Conservation (phyloP, 2,888 invertebrate genomes). For the Hypselothyrea guttata region DNA sequence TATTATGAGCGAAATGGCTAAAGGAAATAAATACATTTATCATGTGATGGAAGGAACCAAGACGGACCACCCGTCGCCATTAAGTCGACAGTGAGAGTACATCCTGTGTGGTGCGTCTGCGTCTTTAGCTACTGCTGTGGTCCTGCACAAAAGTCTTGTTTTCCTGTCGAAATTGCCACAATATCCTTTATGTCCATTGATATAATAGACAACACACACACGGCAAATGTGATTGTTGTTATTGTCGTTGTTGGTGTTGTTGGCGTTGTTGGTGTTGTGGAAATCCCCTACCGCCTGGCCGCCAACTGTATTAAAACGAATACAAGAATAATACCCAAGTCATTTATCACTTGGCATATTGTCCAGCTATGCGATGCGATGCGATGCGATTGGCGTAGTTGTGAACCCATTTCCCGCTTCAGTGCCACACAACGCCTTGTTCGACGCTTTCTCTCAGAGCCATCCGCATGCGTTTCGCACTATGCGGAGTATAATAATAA, state of each 20-base stretch:
- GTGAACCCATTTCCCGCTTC: constrained; percentile 79
- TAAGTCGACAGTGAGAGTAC: constrained; percentile 52
- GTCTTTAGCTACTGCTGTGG: constrained; percentile 55
- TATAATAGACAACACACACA: constrained; percentile 43
- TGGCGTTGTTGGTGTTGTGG: constrained; percentile 39
- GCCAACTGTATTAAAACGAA: constrained; percentile 59
- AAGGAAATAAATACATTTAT: constrained; percentile 79
- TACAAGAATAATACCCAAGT: constrained; percentile 73
- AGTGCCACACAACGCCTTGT: constrained; percentile 51
- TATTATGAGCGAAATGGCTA: constrained; percentile 30
- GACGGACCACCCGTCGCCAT: constrained; percentile 77
- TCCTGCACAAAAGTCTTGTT: constrained; percentile 66
- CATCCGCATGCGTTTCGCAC: constrained; percentile 63
- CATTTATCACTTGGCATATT: constrained; percentile 82
- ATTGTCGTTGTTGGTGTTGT: too few species aligned
- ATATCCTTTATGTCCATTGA: constrained; percentile 73
- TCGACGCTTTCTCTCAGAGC: constrained; percentile 11
- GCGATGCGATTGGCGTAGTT: constrained; percentile 79
- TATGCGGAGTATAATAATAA: constrained; percentile 63
- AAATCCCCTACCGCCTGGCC: constrained; percentile 50
- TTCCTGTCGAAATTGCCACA: constrained; percentile 75
- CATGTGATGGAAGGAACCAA: constrained; percentile 70
- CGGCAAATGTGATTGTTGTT: constrained; percentile 30
- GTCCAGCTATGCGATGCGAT: constrained; percentile 75
- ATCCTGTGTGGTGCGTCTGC: constrained; percentile 69